phyloP scores from a whole-genome alignment of 2,888 invertebrate genomes.

The Leptinotarsa haldemani region DNA sequence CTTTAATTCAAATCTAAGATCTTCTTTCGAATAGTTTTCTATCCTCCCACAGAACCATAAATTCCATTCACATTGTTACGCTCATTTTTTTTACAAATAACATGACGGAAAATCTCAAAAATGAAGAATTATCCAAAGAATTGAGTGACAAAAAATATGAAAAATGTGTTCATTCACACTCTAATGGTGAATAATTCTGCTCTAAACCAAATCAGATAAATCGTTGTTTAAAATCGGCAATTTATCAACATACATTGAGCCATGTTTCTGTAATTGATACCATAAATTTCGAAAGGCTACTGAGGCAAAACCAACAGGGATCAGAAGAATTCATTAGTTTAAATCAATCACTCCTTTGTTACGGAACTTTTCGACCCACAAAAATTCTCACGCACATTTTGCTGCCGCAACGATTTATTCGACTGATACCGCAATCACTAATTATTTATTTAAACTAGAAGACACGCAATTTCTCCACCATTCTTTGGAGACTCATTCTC shows the following conservation, averaged over 20 bases:
- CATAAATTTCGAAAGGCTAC: slow-evolving; percentile 10
- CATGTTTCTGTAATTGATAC: slow-evolving; percentile 10
- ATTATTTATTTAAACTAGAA: slow-evolving; percentile 20
- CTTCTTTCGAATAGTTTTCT: too few species aligned
- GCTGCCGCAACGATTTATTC: slow-evolving; percentile 22
- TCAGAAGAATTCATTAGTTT: slow-evolving; percentile 25
- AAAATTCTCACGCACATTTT: slow-evolving; percentile 26
- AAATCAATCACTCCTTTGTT: slow-evolving; percentile 23
- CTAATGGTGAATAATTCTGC: neutral
- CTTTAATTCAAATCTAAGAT: too few species aligned
- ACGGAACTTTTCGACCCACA: slow-evolving; percentile 11
- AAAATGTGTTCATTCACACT: too few species aligned
- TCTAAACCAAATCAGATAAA: neutral
- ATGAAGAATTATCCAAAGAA: too few species aligned
- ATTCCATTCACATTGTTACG: too few species aligned
- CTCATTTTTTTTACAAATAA: too few species aligned
- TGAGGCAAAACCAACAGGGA: slow-evolving; percentile 21
- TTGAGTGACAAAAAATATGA: too few species aligned
- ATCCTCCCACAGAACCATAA: too few species aligned
- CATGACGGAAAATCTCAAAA: too few species aligned
- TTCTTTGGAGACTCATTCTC: slow-evolving; percentile 15
- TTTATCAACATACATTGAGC: slow-evolving; percentile 13
- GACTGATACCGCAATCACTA: slow-evolving; percentile 23
- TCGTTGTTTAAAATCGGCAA: neutral
- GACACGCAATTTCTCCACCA: slow-evolving; percentile 23